Base-by-base conservation (phyloP, 2,113 vertebrate species). In the Leucoraja erinaceus region DNA sequence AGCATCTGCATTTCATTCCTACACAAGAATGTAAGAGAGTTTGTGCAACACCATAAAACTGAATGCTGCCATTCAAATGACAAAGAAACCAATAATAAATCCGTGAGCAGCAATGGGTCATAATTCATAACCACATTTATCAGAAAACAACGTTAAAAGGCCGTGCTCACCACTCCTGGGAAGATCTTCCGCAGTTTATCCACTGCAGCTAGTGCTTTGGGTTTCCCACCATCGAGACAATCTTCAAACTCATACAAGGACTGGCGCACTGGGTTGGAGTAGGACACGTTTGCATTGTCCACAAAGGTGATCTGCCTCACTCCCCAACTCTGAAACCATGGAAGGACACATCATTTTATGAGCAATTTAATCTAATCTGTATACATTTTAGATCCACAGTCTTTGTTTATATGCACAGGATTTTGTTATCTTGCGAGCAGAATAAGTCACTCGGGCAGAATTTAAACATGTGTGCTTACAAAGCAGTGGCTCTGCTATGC, bases 211-310 rank as follows among this genome's bases (percentile, higher is more conserved):
- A 96, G 94, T 28, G 98, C 98, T 94, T 99, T 99, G 25, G 96
- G 95, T 93, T 98, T 99, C 9, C 98, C 98, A 68, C 98, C 98
- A 0, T 93, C 95, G 0, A 99, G 96, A 94, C 99, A 99, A 93
- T 99, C 99, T 94, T 99, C 98, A 78, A 99, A 99, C 93, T 99
- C 98, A 33, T 98, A 99, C 4, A 99, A 97, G 0, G 98, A 97
- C 95, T 99, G 98, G 7, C 99, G 96, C 31, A 99, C 98, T 0
- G 99, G 99, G 94, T 99, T 99, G 38, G 98, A 99, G 94, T 98
- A 99, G 1, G 99, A 99, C 95, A 99, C 98, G 95, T 97, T 99
- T 4, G 98, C 98, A 8, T 99, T 99, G 96, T 99, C 98, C 94
- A 99, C 98, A 95, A 99, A 99, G 0, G 99, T 99, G 95, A 99